phyloP scores from a whole-genome alignment of 2,888 invertebrate genomes.

The Apamea monoglypha region DNA sequence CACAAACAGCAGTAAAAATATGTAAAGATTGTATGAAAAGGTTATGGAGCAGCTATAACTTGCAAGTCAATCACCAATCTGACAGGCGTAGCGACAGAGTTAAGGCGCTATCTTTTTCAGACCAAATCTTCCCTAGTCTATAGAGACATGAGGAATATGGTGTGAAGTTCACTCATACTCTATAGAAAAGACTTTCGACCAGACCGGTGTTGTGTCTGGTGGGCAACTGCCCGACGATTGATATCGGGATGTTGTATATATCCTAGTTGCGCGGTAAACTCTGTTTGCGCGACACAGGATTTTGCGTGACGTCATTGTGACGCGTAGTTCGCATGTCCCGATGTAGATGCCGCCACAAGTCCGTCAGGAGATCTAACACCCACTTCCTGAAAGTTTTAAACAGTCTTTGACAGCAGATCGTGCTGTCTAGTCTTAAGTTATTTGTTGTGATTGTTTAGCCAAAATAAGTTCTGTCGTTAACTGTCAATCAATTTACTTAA shows the following conservation, averaged over 20 bases:
- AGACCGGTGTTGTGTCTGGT: too few relatives aligned
- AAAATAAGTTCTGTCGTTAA: too few relatives aligned
- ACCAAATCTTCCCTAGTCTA: not conserved
- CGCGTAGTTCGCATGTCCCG: too few relatives aligned
- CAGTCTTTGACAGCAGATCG: not conserved
- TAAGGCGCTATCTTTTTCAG: too few relatives aligned
- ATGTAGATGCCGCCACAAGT: not conserved
- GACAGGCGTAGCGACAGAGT: not conserved
- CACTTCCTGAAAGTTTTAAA: not conserved
- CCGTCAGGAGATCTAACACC: too few relatives aligned
- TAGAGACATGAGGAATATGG: not conserved
- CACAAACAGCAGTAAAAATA: not conserved
- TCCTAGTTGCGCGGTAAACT: too few relatives aligned
- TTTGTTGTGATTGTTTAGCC: not conserved
- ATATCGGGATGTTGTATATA: too few relatives aligned
- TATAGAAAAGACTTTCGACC: too few relatives aligned
- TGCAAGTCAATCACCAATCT: not conserved
- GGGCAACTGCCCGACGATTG: too few relatives aligned
- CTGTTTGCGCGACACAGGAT: too few relatives aligned
- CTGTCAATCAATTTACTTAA: too few relatives aligned
- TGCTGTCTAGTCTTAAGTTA: not conserved
- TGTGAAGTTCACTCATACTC: not conserved
- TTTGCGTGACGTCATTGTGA: too few relatives aligned
- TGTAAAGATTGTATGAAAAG: not conserved
- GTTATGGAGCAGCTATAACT: not conserved